phyloP scores from a whole-genome alignment of 2,113 vertebrate species.

The Callipepla californica region DNA sequence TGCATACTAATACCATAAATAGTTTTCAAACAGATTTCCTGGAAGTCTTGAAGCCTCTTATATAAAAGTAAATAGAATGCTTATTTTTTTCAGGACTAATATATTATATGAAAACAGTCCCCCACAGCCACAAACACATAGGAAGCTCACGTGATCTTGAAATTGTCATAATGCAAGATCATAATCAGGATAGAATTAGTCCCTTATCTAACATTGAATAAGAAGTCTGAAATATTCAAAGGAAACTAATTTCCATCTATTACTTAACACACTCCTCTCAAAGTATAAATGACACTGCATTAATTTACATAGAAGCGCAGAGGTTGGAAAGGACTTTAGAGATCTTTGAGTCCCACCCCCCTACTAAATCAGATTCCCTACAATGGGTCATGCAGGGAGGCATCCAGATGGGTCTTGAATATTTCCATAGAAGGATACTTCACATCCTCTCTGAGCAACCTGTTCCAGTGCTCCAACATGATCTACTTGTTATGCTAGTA shows the following conservation, averaged over 20 bases:
- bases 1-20: constrained; percentile 69
- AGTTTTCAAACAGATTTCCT: constrained; percentile 64
- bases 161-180: neutral
- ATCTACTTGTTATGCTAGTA: neutral
- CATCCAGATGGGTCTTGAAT: too few relatives aligned
- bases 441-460: too few relatives aligned
- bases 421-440: too few relatives aligned
- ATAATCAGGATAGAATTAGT: neutral
- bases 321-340: neutral
- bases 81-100: constrained; percentile 11
- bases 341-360: too few relatives aligned
- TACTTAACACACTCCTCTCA: neutral
- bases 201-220: neutral
- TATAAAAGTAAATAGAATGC: constrained; percentile 16
- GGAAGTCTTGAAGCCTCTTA: constrained; percentile 26
- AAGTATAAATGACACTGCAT: neutral
- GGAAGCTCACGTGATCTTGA: neutral
- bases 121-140: neutral
- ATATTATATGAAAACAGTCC: neutral
- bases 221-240: neutral
- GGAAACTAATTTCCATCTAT: neutral
- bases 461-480: too few relatives aligned
- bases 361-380: too few relatives aligned
- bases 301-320: neutral
- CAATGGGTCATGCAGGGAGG: too few relatives aligned